Conservation (phyloP, 2,797 vertebrate genomes). For the Discoglossus pictus region DNA sequence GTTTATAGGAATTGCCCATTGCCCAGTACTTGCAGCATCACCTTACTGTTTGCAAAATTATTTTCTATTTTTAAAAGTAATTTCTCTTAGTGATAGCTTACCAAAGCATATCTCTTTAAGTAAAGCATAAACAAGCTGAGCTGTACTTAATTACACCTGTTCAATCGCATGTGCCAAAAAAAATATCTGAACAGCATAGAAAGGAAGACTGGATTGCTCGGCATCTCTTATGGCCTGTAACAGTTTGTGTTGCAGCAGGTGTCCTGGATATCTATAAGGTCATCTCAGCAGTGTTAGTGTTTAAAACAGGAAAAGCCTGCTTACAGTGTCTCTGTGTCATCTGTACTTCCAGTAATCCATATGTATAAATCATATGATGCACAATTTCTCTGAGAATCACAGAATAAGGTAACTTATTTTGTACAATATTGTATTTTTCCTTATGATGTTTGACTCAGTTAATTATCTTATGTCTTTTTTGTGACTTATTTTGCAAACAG, state of each 20-base stretch:
- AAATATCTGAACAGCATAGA: conserved; percentile 46
- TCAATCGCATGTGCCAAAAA: conserved; percentile 45
- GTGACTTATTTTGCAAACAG: too few relatives aligned
- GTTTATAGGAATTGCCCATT: too few relatives aligned
- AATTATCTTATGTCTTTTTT: too few relatives aligned
- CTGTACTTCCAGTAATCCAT: conserved; percentile 2
- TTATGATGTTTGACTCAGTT: too few relatives aligned
- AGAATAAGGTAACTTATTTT: too few relatives aligned
- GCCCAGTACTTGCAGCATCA: conserved; percentile 18
- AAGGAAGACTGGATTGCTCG: conserved; percentile 31
- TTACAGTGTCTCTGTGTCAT: conserved; percentile 14
- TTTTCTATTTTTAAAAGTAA: conserved; percentile 36
- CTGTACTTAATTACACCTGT: conserved; percentile 55
- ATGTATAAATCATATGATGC: neutral
- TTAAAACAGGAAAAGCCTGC: conserved; percentile 45
- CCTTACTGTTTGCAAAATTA: conserved; percentile 35
- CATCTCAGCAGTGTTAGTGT: conserved; percentile 14
- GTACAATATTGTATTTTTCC: too few relatives aligned
- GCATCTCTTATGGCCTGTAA: conserved; percentile 49
- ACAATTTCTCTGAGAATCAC: neutral
- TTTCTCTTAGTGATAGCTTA: conserved; percentile 25
- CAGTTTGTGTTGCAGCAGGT: conserved; percentile 51
- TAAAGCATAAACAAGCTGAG: conserved; percentile 46
- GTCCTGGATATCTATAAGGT: conserved; percentile 35
- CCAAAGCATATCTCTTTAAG: conserved; percentile 45